Evolutionary conservation across 1,140 invertebrate species (phyloP), one percentile per base, ranked within the genome.

Genomic region (Ceratosolen fusciceps): DNA sequence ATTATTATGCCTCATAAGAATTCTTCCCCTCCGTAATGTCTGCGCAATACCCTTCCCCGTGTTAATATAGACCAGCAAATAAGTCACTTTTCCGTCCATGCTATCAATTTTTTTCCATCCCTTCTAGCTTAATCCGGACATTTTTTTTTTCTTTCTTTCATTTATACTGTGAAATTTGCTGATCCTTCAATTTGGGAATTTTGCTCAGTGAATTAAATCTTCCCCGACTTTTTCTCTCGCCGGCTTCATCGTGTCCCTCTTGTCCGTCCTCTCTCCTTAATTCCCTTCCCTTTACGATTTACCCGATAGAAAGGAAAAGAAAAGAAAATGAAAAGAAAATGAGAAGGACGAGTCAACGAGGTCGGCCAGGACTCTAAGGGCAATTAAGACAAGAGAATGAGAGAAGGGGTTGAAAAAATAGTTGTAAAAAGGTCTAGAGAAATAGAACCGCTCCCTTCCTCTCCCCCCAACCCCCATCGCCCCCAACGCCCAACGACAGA

Each of bases 181-280:
- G 78, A 80, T 58, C 49, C 72, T 70, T 37, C 52, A 70, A 80
- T 80, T 74, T 39, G 49, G 78, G 70, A 70, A 74, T 74, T 74
- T 31, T n/a, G 77, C 74, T 74, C 71, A 68, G 47, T 68, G 77
- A 79, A 79, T 79, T 79, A 73, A 79, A 73, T 56, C 43, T 31
- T 29, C 29, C 39, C 24, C 8, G 31, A 74, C 43, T 67, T 73
- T 65, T 67, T 68, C 47, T 34, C 49, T 70, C 72, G 52, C 71
- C 56, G 62, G 70, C 37, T 80, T 79, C 71, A 47, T 72, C 60
- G 31, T n/a, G 54, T 60, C 7, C 21, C 39, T 47, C 60, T 56
- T 54, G n/a, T 29, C 60, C 72, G 21, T 37, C 60, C 72, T 9
- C 37, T 60, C 54, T 74, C 16, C 54, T 39, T 60, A 43, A 58